phyloP scores from a whole-genome alignment of 2,113 vertebrate genomes.

The Motacilla tschutschensis region DNA sequence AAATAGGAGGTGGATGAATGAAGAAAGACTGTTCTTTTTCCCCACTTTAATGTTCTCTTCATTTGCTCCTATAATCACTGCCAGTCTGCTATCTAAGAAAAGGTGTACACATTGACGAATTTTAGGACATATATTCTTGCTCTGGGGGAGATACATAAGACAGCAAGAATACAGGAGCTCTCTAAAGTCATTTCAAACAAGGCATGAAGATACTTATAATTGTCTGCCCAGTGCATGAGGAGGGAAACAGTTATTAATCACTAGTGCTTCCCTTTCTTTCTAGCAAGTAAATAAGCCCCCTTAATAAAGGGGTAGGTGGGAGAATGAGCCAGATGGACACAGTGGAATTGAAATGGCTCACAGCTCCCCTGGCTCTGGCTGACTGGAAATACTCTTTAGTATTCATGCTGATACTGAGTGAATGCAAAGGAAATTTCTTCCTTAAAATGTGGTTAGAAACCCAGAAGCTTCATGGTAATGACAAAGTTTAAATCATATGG shows the following conservation, averaged over 20 bases:
- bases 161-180: neutral
- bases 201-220: neutral
- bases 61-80: neutral
- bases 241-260: neutral
- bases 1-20: neutral
- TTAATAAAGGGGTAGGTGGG: neutral
- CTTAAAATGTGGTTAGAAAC: neutral
- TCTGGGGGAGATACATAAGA: neutral
- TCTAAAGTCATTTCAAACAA: neutral
- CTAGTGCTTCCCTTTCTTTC: neutral
- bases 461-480: neutral
- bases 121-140: neutral
- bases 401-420: neutral
- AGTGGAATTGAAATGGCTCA: neutral
- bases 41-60: neutral
- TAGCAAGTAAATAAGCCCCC: neutral
- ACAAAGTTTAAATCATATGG: neutral
- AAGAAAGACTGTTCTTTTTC: neutral
- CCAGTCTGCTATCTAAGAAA: neutral
- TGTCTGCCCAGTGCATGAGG: neutral
- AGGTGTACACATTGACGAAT: neutral
- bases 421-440: neutral
- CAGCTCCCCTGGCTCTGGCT: neutral
- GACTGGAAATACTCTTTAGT: neutral
- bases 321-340: neutral